Conservation (phyloP, 2,888 invertebrate species). For the Buathra laborator region DNA sequence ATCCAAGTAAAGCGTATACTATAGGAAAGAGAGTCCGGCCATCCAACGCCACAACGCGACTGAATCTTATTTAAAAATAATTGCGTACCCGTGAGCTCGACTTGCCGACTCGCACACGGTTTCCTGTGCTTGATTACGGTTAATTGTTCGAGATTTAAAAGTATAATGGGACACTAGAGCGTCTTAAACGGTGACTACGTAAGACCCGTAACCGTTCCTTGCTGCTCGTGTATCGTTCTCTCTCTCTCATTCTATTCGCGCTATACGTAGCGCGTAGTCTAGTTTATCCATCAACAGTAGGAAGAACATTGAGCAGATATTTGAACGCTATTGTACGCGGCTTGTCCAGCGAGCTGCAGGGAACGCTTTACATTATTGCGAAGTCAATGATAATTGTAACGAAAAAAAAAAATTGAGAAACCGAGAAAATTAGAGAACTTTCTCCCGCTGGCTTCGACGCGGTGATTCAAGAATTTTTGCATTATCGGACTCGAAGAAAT, state of each 20-base stretch:
- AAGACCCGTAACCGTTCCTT: constrained; percentile 77
- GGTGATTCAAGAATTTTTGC: constrained; percentile 12
- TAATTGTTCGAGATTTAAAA: constrained; percentile 85
- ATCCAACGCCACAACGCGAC: constrained; percentile 66
- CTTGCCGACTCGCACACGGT: constrained; percentile 71
- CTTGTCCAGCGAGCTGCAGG: constrained; percentile 46
- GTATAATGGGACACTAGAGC: constrained; percentile 82
- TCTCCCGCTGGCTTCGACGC: constrained; percentile 13
- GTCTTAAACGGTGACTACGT: constrained; percentile 82
- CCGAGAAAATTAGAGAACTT: constrained; percentile 13
- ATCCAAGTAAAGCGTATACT: constrained; percentile 27
- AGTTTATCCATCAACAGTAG: constrained; percentile 29
- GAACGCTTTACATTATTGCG: constrained; percentile 12
- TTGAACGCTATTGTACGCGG: constrained; percentile 18
- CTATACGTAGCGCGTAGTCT: constrained; percentile 4
- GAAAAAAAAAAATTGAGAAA: constrained; percentile 31
- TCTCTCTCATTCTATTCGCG: background rate
- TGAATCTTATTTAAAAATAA: constrained; percentile 85
- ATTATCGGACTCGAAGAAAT: constrained; percentile 9
- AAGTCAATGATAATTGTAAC: constrained; percentile 27
- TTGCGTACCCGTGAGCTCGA: constrained; percentile 77
- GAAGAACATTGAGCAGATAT: constrained; percentile 30
- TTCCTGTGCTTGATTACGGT: constrained; percentile 85
- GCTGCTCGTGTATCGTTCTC: constrained; percentile 66
- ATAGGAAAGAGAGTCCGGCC: constrained; percentile 76